Base-by-base conservation (phyloP, 2,888 invertebrate species). In the Lordiphosa andalusiaca region DNA sequence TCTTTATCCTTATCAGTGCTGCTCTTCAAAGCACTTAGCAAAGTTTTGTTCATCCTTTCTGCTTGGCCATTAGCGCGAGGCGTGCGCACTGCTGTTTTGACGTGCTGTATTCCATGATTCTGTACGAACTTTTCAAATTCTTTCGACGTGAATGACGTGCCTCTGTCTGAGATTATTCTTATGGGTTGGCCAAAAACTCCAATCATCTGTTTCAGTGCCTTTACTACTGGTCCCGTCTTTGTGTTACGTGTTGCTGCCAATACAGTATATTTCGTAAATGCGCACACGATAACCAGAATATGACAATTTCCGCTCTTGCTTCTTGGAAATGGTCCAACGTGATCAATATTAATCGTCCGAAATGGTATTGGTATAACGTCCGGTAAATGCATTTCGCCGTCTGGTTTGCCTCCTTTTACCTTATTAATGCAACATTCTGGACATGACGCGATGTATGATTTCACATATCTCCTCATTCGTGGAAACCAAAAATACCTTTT, bases 1-100 rank as follows among this genome's bases (percentile, higher is more conserved):
- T 46, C 4, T 6, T 46, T 46, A 10, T 16, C 10, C 6, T 7
- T 46, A 19, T 12, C 37, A 4, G 35, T 46, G 19, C 46, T 35
- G 4, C 13, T 46, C 9, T 19, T 46, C n/a, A 21, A 9, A 6
- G 19, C 46, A 19, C 4, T 36, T 16, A 46, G 35, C 10, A 46
- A 33, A 4, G 46, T 46, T 35, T 33, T 35, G 7, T 46, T 46
- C 35, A 36, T 46, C n/a, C 46, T 9, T 19, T 46, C 46, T 16
- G 35, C 35, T 35, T 35, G 46, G 4, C 37, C 37, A 37, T 37
- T 10, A n/a, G 37, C 37, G 6, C 37, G 37, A 13, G 13, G 13
- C 13, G 37, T 37, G n/a, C 37, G 37, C 13, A 35, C 19, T 33
- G 44, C 44, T 6, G 35, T 44, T 46, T 30, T 36, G 13, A 19